Base-by-base conservation (phyloP, 1,140 invertebrate genomes). In the Drosophila fuyamai region DNA sequence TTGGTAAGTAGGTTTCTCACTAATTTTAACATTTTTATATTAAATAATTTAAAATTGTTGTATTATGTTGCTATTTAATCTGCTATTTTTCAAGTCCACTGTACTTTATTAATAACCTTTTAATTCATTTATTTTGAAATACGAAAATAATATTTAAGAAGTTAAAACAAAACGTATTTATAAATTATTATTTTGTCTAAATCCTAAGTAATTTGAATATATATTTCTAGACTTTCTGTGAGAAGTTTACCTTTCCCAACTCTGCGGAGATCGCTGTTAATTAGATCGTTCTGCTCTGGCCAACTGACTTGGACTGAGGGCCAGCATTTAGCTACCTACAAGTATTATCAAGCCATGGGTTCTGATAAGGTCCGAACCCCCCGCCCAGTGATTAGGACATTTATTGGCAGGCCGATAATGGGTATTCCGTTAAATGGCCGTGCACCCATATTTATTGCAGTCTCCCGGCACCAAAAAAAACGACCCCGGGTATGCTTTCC, bases 401-500 rank as follows among this genome's bases (percentile, higher is more conserved):
- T 79, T 86, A 88, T 88, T 60, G 68, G 59, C 57, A 40, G 18
- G 36, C 40, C 62, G 75, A 86, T 86, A 86, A 40, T 58, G 65
- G 16, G 47, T 38, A 62, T 48, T 46, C 18, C 12, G 53, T 43
- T 48, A 9, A 50, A 36, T 27, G 46, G n/a, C 59, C 29, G 38
- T 67, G 38, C 44, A 60, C 75, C 65, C 14, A 76, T 70, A 71
- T 71, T 71, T 71, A 71, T 71, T 70, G 53, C 67, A 50, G 18
- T 35, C 50, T 57, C 66, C 43, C 50, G 27, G 29, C 32, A 18
- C 38, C 13, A 7, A 55, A 40, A 48, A 40, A 35, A 40, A 29
- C n/a, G 27, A 18, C 2, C 47, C 40, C 8, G 9, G 27, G 65
- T 50, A 58, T 50, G 53, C 51, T 70, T 44, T 70, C n/a, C 51